These are phyloP conservation scores for Bradypus variegatus DNA, from an alignment of 2,797 vertebrate genomes.

Conservation along the genomic window DNA sequence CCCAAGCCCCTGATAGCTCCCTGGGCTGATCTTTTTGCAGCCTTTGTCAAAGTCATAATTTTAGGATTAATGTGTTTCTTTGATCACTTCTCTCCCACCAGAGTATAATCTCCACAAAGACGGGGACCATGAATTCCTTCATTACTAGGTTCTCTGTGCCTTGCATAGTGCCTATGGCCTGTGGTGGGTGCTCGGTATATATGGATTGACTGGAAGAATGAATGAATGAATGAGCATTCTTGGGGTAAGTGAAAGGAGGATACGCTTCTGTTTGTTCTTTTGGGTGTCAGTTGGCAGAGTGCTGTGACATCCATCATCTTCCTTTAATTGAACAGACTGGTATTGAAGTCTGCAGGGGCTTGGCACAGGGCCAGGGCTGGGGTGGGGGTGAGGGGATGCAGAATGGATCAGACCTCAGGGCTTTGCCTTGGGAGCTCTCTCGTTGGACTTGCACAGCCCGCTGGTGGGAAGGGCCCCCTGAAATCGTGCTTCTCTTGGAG, in stretches of 20 bases:
- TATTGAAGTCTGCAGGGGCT: constrained; percentile 60
- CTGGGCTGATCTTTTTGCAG: background rate
- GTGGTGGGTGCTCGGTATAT: background rate
- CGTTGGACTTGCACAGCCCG: background rate
- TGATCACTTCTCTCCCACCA: background rate
- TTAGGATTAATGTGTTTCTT: background rate
- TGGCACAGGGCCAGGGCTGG: constrained; percentile 57
- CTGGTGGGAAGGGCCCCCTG: background rate
- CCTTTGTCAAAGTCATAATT: background rate
- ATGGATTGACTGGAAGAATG: background rate
- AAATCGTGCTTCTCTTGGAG: background rate
- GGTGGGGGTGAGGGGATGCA: constrained; percentile 40
- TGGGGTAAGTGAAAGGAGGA: constrained; percentile 22
- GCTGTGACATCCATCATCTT: constrained; percentile 66
- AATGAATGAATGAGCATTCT: background rate
- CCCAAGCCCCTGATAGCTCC: background rate
- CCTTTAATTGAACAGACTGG: constrained; percentile 61
- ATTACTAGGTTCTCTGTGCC: background rate
- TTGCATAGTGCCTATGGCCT: background rate
- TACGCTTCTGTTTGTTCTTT: constrained; percentile 54
- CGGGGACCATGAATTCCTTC: background rate
- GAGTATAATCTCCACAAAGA: background rate
- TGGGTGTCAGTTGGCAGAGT: constrained; percentile 66
- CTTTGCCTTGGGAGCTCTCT: background rate
- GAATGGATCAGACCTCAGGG: background rate